Evolutionary conservation across 92 coral and sea anemone genomes (phyloP), one percentile per base, ranked within the genome.

Genomic region (Scolanthus callimorphus): DNA sequence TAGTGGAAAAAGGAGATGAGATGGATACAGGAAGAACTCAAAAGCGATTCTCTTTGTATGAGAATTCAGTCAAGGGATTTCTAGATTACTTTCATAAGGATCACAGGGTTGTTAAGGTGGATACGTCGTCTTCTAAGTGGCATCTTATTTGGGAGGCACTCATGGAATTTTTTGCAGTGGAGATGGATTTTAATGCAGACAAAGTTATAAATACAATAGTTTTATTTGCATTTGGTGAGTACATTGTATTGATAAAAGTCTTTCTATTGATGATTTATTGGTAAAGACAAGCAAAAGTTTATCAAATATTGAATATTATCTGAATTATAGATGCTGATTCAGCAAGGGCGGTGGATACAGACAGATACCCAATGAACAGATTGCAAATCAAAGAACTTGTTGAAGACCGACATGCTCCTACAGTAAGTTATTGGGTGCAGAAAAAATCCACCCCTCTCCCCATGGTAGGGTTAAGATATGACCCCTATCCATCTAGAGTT

Each of bases 161-260:
- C 17, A 78, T 71, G 83, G 96, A 88, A 43, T 88, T 88, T 66
- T 88, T 88, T 82, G 86, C 90, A 17, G 96, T 69, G 12, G 96
- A 88, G 60, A 88, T 88, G 96, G 90, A 88, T 54, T 83, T 88
- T 56, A 55, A 71, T 54, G 83, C 90, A 13, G 77, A 55, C 38
- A 74, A 74, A 54, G 90, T 78, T 52, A 71, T 88, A 27, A 85
- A 88, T 31, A 82, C 90, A 3, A 84, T 88, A 41, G 78, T 88
- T 2, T 39, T 88, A 21, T 88, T 88, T 74, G 31, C 80, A 20
- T 88, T 88, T 69, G 96, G 96, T 88, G 67, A 39, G 78, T 60
- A 11, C 15, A 34, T n/a, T n/a, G n/a, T n/a, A n/a, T n/a, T n/a
- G n/a, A n/a, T n/a, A n/a, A n/a, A n/a, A n/a, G n/a, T n/a, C n/a